Conservation (phyloP, 2,888 invertebrate genomes). For the Calliphora vomitoria region DNA sequence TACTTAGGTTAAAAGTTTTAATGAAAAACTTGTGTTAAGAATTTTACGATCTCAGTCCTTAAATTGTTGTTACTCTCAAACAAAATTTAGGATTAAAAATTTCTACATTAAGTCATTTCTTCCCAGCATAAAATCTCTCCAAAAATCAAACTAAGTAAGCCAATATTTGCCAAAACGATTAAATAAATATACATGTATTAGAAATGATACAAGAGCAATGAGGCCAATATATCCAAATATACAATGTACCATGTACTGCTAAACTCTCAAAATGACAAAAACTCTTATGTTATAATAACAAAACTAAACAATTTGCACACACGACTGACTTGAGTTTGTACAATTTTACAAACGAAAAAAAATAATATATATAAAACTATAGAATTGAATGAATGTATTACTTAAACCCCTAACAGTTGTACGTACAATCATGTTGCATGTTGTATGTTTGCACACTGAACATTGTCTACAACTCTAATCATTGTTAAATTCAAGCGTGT, state of each 20-base stretch:
- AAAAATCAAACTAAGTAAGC: constrained; percentile 36
- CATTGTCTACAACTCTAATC: constrained; percentile 38
- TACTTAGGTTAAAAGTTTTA: no score
- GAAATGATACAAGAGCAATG: constrained; percentile 13
- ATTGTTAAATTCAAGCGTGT: constrained; percentile 54
- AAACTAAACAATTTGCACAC: constrained; percentile 70
- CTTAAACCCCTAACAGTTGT: constrained; percentile 17
- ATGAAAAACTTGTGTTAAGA: no score
- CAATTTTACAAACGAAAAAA: constrained; percentile 10
- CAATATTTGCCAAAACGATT: constrained; percentile 61
- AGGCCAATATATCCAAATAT: constrained; percentile 15
- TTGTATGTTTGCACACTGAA: constrained; percentile 29
- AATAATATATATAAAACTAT: no score
- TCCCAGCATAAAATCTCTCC: neutral
- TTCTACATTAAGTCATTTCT: neutral
- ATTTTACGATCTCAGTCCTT: no score
- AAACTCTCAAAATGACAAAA: constrained; percentile 43
- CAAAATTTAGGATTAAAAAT: no score
- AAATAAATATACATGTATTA: constrained; percentile 39
- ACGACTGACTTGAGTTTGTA: constrained; percentile 54
- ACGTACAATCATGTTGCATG: constrained; percentile 55
- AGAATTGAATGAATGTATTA: constrained; percentile 25
- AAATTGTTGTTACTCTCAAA: no score
- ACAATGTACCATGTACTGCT: neutral
- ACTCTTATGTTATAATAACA: constrained; percentile 58